Evolutionary conservation across 1,140 invertebrate genomes (phyloP), one percentile per base, ranked within the genome.

Genomic region (Pogonus chalceus): DNA sequence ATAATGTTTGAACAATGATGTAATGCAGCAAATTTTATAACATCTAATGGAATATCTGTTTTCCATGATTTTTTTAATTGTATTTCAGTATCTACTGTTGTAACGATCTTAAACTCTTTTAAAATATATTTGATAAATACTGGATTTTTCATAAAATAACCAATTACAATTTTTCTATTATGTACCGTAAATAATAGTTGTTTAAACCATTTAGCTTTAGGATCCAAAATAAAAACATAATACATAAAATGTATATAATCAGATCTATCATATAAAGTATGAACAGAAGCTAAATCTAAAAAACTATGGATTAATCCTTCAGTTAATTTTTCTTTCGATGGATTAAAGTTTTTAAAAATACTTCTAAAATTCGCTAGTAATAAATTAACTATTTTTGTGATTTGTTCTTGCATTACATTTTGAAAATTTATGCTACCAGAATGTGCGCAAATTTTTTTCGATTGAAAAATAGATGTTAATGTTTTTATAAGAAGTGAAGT

Each of bases 131-230:
- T 53, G 12, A 51, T 35, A 51, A 58, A 46, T 31, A 26, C 47
- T 9, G 35, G 26, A 43, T 49, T 54, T 46, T 56, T 54, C 23
- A 35, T 35, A 10, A 56, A 50, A 23, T 39, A 21, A 14, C 43
- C 37, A 3, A 56, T 54, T 9, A 59, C 16, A 23, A 52, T 21
- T 26, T 43, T 43, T n/a, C 51, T 43, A 14, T 49, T 52, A 10
- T 53, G 21, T 14, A 23, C 14, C 2, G 39, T 47, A 24, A 47
- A 55, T 16, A 52, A 54, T 43, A 59, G 51, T 20, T 56, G n/a
- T 49, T 23, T 22, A 16, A 59, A 49, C 55, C 58, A 59, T 14
- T 55, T 51, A 16, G 52, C 47, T 53, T 59, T 50, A 1, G 26
- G 23, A 49, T 59, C 58, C 31, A 56, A 18, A 3, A 46, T 31